phyloP scores from a whole-genome alignment of 2,797 vertebrate genomes.

The Spondyliosoma cantharus region DNA sequence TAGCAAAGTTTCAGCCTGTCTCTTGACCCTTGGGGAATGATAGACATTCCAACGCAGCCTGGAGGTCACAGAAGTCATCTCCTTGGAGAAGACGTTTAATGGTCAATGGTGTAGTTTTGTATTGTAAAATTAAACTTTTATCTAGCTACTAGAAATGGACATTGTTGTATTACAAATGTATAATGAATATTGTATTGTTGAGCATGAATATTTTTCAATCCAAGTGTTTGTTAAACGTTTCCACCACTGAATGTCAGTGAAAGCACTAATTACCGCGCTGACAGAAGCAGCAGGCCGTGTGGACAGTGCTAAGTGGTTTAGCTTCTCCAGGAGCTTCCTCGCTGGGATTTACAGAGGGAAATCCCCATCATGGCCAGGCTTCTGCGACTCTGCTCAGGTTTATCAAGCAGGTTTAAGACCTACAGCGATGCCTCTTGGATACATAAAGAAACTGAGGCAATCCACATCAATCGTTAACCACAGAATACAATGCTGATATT shows the following conservation, averaged over 20 bases:
- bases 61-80: too few species aligned
- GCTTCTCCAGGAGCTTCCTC: conserved; percentile 38
- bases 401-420: neutral
- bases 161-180: too few species aligned
- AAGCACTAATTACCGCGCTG: neutral
- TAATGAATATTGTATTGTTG: too few species aligned
- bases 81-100: too few species aligned
- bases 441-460: neutral
- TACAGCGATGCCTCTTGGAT: neutral
- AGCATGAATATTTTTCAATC: neutral
- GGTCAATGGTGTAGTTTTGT: too few species aligned
- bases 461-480: neutral
- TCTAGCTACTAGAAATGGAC: neutral
- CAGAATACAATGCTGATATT: neutral
- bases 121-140: too few species aligned
- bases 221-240: neutral
- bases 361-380: conserved; percentile 53
- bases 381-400: conserved; percentile 25
- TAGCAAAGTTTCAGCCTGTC: too few species aligned
- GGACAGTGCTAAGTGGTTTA: conserved; percentile 53
- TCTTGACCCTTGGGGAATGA: too few species aligned
- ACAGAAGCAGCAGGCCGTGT: conserved; percentile 11
- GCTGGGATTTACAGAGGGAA: conserved; percentile 65
- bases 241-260: conserved; percentile 1
- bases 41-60: too few species aligned